These are phyloP conservation scores for Leucosticte australis DNA, from an alignment of 2,113 vertebrate species.

Conservation along the genomic window DNA sequence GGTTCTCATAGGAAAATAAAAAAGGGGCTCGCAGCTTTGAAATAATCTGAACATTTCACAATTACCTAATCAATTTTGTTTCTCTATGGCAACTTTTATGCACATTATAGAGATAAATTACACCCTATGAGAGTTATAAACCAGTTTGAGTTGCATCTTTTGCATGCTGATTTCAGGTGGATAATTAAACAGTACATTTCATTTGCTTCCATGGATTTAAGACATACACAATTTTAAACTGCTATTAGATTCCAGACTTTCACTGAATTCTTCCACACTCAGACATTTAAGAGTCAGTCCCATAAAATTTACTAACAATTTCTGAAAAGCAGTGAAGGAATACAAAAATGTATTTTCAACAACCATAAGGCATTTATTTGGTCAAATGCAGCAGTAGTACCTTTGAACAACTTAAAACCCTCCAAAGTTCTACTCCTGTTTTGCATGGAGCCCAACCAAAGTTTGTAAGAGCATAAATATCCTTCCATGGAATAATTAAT, in stretches of 20 bases:
- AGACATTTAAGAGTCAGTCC: not conserved
- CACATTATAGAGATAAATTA: not conserved
- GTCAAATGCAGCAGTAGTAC: not conserved
- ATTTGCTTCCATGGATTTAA: not conserved
- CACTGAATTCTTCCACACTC: not conserved
- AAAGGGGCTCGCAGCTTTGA: not conserved
- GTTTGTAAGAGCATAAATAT: conserved; percentile 31
- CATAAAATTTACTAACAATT: not conserved
- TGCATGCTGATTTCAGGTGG: not conserved
- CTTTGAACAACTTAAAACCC: not conserved
- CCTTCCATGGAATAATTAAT: conserved; percentile 26
- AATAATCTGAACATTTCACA: not conserved
- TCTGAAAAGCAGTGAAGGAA: not conserved
- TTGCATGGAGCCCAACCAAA: not conserved
- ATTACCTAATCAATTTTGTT: not conserved
- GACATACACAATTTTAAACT: not conserved
- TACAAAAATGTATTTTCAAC: not conserved
- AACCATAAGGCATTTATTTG: not conserved
- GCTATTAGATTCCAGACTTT: not conserved
- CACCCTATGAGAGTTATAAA: not conserved
- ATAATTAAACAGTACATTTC: not conserved
- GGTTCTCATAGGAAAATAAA: not conserved
- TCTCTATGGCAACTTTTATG: not conserved
- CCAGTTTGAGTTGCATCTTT: not conserved
- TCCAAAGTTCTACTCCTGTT: not conserved